Percentiles rank a stretch among this genome's conserved stretches.
phyloP scores from a whole-genome alignment of 92 coral and sea anemone species.

The Porites evermanni region DNA sequence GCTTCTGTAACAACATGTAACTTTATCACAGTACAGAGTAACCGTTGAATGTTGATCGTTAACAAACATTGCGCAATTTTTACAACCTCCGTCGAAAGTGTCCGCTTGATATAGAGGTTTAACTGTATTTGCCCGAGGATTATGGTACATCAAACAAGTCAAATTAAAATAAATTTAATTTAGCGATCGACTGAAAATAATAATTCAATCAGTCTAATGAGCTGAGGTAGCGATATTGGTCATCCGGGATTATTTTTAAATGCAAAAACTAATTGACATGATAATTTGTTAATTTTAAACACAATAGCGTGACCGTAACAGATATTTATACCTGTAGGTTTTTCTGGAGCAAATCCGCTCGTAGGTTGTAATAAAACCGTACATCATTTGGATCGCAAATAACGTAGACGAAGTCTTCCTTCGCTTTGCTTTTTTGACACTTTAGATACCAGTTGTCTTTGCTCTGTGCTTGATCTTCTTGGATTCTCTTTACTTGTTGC shows the following conservation, averaged over 20 bases:
- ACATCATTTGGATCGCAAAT: slow-evolving; percentile 88
- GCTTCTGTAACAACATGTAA: too few species aligned
- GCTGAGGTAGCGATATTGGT: background rate
- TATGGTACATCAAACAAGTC: background rate
- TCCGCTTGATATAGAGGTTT: too few species aligned
- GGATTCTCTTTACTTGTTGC: slow-evolving; percentile 75
- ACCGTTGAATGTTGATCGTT: too few species aligned
- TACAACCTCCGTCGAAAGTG: too few species aligned
- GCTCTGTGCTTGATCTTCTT: slow-evolving; percentile 70
- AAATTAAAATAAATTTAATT: background rate
- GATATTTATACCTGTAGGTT: slow-evolving; percentile 71
- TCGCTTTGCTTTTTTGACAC: slow-evolving; percentile 70
- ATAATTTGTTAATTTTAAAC: slow-evolving; percentile 5
- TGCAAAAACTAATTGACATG: slow-evolving; percentile 14
- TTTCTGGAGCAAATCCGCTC: slow-evolving; percentile 66
- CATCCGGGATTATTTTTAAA: background rate
- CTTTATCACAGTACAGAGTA: too few species aligned
- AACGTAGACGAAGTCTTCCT: slow-evolving; percentile 77
- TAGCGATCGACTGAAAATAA: background rate
- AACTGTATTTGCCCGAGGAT: background rate
- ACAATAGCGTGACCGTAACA: slow-evolving; percentile 34
- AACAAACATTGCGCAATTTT: too few species aligned
- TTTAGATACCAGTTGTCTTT: slow-evolving; percentile 81
- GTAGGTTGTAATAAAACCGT: slow-evolving; percentile 71
- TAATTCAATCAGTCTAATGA: background rate